phyloP scores from a whole-genome alignment of 2,888 invertebrate species.

The Drosophila heteroneura region DNA sequence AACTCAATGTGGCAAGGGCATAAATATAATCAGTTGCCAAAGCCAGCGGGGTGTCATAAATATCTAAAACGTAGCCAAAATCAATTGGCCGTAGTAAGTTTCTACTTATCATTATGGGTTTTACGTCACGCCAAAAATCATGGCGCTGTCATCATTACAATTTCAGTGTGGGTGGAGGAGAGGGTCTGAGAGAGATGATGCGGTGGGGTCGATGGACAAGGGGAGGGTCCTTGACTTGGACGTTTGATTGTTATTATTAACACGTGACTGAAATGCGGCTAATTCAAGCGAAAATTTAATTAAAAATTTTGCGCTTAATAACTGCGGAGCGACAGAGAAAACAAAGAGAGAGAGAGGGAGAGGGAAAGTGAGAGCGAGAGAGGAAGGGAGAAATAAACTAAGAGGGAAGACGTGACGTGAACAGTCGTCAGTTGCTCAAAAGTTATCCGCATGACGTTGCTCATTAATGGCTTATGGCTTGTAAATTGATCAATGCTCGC shows the following conservation, averaged over 20 bases:
- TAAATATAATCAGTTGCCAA: conserved; percentile 66
- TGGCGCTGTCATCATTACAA: conserved; percentile 22
- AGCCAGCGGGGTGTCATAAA: conserved; percentile 55
- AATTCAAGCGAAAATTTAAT: conserved; percentile 80
- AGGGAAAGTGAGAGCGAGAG: neutral
- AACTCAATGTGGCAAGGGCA: neutral
- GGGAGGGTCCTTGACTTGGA: conserved; percentile 22
- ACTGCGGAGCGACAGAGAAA: conserved; percentile 22
- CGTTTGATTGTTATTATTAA: conserved; percentile 79
- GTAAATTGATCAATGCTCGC: conserved; percentile 71
- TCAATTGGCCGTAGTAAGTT: conserved; percentile 58
- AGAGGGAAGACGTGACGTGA: conserved; percentile 54
- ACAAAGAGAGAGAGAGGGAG: neutral
- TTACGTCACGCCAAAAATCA: conserved; percentile 51
- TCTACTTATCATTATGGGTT: conserved; percentile 46
- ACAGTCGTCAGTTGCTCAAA: conserved; percentile 31
- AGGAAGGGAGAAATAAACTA: conserved; percentile 1
- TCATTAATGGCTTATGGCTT: conserved; percentile 61
- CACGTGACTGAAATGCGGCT: conserved; percentile 77
- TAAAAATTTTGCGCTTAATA: conserved; percentile 72
- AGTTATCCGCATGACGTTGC: conserved; percentile 64
- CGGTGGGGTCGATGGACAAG: neutral
- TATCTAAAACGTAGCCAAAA: conserved; percentile 56
- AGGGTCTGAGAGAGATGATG: neutral
- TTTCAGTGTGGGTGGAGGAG: neutral